phyloP scores from a whole-genome alignment of 2,113 vertebrate species.

The Tricholaema leucomelas region DNA sequence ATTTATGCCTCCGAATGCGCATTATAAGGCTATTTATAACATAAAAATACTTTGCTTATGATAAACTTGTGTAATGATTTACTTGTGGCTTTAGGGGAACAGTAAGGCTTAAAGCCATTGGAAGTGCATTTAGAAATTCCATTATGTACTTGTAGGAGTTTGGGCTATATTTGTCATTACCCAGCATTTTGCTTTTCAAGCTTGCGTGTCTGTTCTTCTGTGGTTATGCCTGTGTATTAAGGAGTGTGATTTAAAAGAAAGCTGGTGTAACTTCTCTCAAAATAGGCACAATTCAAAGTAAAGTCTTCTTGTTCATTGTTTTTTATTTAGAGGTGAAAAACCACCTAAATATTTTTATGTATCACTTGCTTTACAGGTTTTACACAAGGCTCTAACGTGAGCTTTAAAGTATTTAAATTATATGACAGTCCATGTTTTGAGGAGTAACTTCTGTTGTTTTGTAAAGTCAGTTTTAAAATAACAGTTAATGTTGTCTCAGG shows the following conservation, averaged over 20 bases:
- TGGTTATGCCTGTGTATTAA: not conserved
- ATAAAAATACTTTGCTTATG: not conserved
- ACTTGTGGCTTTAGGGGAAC: not conserved
- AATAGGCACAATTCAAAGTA: not conserved
- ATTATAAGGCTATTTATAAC: not conserved
- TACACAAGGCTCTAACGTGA: not conserved
- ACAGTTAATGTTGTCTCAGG: not conserved
- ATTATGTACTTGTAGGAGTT: not conserved
- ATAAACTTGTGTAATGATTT: not conserved
- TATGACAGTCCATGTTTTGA: not conserved
- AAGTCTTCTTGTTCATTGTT: not conserved
- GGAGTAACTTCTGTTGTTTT: not conserved
- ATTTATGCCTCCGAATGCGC: not conserved
- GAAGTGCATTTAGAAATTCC: not conserved
- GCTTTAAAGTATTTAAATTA: not conserved
- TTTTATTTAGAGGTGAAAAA: not conserved
- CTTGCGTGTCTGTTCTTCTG: not conserved
- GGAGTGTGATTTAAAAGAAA: not conserved
- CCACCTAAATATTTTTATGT: not conserved
- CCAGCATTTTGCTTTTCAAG: not conserved
- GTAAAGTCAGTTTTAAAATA: not conserved
- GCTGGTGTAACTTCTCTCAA: not conserved
- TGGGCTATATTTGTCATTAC: not conserved
- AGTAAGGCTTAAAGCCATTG: not conserved
- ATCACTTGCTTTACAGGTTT: not conserved